Percentiles rank a stretch among this genome's conserved stretches.
Conservation (phyloP, 2,888 invertebrate genomes). For the Boloria selene region DNA sequence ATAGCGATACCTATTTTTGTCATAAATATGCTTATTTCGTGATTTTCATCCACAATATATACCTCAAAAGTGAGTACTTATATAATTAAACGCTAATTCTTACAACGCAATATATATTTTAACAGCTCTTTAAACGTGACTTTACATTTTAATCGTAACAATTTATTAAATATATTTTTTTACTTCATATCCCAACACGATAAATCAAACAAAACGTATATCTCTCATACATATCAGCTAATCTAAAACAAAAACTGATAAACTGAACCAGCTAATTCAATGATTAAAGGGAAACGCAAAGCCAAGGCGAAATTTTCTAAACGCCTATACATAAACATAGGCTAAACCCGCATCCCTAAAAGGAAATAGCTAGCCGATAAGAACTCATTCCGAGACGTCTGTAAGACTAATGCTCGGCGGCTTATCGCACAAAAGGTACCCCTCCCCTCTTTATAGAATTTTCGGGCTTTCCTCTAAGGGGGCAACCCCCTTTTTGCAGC, state of each 20-base stretch:
- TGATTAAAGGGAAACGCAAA: conserved; percentile 2
- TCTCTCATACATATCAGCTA: too few relatives aligned
- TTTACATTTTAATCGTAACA: too few relatives aligned
- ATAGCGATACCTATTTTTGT: too few relatives aligned
- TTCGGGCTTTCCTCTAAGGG: conserved; percentile 65
- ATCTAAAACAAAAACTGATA: background rate
- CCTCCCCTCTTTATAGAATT: conserved; percentile 79
- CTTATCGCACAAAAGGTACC: conserved; percentile 80
- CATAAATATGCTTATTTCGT: too few relatives aligned
- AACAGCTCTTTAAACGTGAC: too few relatives aligned
- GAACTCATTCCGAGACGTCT: conserved; percentile 69
- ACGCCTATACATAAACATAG: conserved; percentile 8
- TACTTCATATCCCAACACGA: too few relatives aligned
- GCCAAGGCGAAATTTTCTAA: background rate
- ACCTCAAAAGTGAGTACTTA: too few relatives aligned
- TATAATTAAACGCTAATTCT: too few relatives aligned
- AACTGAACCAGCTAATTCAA: conserved; percentile 1
- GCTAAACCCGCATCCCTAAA: conserved; percentile 49
- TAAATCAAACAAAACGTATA: too few relatives aligned
- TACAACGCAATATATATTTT: background rate
- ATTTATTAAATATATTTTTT: too few relatives aligned
- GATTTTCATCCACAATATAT: too few relatives aligned
- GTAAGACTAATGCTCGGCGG: conserved; percentile 71
- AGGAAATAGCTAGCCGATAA: conserved; percentile 77
- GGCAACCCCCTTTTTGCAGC: conserved; percentile 76